Evolutionary conservation across 2,113 vertebrate genomes (phyloP).

Genomic region (Ibidorhyncha struthersii): DNA sequence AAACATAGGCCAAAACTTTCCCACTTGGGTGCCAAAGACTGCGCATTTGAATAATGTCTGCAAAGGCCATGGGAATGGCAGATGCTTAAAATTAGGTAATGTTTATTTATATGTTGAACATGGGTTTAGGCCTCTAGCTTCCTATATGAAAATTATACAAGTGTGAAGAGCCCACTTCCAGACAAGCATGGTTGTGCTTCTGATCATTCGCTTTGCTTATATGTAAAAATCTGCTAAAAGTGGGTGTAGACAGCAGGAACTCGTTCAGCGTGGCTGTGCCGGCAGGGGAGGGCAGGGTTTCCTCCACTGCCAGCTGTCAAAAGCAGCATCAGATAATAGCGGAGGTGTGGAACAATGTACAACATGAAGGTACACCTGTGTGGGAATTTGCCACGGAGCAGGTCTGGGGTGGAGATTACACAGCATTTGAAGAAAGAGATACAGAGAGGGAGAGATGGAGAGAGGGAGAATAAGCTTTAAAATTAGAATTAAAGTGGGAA

Average conservation of each 20-base stretch:
- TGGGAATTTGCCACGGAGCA: neutral
- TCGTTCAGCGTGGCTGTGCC: fast-evolving
- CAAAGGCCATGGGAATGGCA: neutral
- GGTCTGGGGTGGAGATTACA: neutral
- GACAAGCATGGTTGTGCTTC: neutral
- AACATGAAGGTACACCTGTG: neutral
- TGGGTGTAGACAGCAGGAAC: neutral
- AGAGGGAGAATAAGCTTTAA: neutral
- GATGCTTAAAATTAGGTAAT: conserved; percentile 17
- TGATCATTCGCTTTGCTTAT: neutral
- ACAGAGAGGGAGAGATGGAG: no score
- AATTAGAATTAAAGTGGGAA: neutral
- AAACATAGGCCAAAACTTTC: conserved; percentile 1
- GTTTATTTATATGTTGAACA: conserved; percentile 39
- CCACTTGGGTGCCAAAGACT: neutral
- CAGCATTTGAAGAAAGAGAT: neutral
- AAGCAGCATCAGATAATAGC: neutral
- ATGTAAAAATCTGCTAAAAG: neutral
- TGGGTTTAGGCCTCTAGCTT: conserved; percentile 8
- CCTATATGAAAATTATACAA: conserved; percentile 10
- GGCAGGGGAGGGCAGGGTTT: neutral
- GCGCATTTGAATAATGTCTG: neutral
- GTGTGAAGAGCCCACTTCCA: conserved; percentile 11
- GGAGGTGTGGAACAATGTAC: neutral
- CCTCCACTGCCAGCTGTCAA: neutral